These are phyloP conservation scores for Euphysa ruthae DNA, from an alignment of 30 jellyfish, hydroid and myxozoan species.

Conservation along the genomic window DNA sequence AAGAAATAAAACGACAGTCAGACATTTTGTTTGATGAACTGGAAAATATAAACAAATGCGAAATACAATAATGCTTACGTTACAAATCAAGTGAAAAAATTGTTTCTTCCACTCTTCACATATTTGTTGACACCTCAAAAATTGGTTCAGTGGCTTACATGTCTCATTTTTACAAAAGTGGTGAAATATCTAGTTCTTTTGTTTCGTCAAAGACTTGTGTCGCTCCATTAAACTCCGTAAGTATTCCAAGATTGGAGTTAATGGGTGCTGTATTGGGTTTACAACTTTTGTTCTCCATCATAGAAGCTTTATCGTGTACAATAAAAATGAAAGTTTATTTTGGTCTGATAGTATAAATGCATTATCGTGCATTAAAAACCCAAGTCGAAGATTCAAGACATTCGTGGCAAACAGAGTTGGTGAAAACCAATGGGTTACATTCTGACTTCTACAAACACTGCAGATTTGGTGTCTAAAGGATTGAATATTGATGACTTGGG, in stretches of 20 bases:
- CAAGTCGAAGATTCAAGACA: slow-evolving; percentile 4
- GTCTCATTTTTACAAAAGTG: not conserved
- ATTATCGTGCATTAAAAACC: not conserved
- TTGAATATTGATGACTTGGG: too few species aligned
- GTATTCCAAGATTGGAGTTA: slow-evolving; percentile 4
- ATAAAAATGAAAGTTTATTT: not conserved
- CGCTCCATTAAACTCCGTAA: not conserved
- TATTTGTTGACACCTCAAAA: not conserved
- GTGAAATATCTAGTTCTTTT: not conserved
- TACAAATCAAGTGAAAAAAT: too few species aligned
- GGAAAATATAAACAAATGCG: too few species aligned
- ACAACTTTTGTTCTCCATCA: not conserved
- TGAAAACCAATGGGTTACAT: not conserved
- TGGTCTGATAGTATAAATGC: slow-evolving; percentile 4
- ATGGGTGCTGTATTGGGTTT: not conserved
- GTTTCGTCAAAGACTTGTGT: slow-evolving; percentile 1
- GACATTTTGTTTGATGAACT: too few species aligned
- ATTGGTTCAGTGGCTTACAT: not conserved
- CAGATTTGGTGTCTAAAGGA: slow-evolving; percentile 1
- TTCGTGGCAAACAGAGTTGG: slow-evolving; percentile 6
- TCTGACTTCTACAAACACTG: not conserved
- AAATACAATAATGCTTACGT: not conserved
- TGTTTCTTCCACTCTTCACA: not conserved
- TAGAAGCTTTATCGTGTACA: not conserved
- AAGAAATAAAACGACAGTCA: not conserved